Evolutionary conservation across 2,888 invertebrate species (phyloP).

Genomic region (Aleiodes leptofemur): DNA sequence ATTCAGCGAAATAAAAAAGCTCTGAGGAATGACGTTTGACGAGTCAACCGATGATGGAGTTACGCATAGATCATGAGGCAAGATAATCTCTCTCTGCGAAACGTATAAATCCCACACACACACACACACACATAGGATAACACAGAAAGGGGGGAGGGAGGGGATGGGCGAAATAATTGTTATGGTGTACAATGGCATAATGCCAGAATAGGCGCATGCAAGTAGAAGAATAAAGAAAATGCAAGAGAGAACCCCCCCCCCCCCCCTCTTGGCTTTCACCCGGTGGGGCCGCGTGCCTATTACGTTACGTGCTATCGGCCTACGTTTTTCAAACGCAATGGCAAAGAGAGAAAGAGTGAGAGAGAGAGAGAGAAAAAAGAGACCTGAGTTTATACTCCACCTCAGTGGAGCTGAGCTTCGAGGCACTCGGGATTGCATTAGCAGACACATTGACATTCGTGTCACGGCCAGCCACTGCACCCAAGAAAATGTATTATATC

Average conservation of each 20-base stretch:
- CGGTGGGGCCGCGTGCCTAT: conserved; percentile 48
- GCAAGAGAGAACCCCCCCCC: conserved; percentile 22
- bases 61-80: conserved; percentile 17
- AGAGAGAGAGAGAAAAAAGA: conserved; percentile 52
- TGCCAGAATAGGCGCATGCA: conserved; percentile 42
- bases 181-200: conserved; percentile 63
- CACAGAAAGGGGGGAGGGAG: too few relatives aligned
- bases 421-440: conserved; percentile 43
- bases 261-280: conserved; percentile 48
- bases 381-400: conserved; percentile 17
- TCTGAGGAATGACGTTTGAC: too few relatives aligned
- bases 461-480: conserved; percentile 71
- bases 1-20: too few relatives aligned
- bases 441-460: conserved; percentile 66
- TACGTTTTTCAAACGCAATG: conserved; percentile 60
- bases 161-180: conserved; percentile 57
- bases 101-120: conserved; percentile 49
- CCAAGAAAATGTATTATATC: conserved; percentile 58
- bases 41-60: conserved; percentile 41
- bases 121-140: conserved; percentile 14
- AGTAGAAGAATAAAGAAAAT: conserved; percentile 48
- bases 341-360: conserved; percentile 55
- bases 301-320: conserved; percentile 58
- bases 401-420: conserved; percentile 6
- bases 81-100: conserved; percentile 36